Percentiles rank a stretch among this genome's conserved stretches.
Conservation (phyloP, 2,113 vertebrate species). For the Cacatua alba region DNA sequence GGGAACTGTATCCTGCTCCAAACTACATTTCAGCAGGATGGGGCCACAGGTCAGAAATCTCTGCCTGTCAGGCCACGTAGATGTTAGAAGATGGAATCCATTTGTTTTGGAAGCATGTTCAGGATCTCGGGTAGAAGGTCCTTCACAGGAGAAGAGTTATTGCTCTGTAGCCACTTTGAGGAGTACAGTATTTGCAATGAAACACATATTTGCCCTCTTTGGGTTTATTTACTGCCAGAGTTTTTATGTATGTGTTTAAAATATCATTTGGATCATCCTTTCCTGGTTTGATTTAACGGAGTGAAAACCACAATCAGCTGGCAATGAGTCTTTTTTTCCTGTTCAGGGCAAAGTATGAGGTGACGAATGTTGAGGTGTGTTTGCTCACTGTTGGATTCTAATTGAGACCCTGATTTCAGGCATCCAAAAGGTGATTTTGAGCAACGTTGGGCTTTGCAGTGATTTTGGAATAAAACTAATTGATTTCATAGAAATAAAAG, state of each 20-base stretch:
- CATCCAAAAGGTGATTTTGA: neutral
- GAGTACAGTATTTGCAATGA: neutral
- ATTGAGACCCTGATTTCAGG: neutral
- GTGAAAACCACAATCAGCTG: neutral
- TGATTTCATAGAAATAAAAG: neutral
- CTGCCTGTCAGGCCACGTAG: neutral
- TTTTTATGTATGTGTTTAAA: neutral
- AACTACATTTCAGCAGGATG: neutral
- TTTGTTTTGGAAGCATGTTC: neutral
- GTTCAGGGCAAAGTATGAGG: neutral
- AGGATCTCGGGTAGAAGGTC: neutral
- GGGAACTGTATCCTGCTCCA: neutral
- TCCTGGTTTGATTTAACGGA: neutral
- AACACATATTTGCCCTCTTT: neutral
- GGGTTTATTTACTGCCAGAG: neutral
- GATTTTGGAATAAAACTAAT: constrained; percentile 20
- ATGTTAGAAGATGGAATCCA: neutral
- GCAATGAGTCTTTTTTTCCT: neutral
- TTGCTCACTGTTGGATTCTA: neutral
- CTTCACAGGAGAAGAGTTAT: neutral
- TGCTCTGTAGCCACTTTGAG: neutral
- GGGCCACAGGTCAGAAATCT: neutral
- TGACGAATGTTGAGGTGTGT: neutral
- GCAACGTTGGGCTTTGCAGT: neutral
- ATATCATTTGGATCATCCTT: neutral